Evolutionary conservation across 2,888 invertebrate genomes (phyloP).

Genomic region (Metacarcinus magister): DNA sequence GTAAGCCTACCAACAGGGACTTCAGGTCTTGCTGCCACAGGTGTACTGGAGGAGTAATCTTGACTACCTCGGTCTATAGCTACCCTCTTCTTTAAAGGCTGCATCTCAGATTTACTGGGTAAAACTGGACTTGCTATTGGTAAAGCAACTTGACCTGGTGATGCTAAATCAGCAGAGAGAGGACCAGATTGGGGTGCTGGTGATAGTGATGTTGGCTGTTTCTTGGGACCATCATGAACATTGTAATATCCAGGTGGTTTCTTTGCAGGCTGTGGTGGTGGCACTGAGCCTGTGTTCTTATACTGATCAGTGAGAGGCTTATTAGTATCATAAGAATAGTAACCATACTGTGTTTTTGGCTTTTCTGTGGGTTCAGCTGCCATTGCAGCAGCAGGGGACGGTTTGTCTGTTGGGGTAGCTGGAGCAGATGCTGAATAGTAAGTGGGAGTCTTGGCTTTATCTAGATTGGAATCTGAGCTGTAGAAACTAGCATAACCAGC

Average conservation of each 20-base stretch:
- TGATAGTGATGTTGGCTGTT: slow-evolving; percentile 72
- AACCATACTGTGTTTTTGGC: slow-evolving; percentile 80
- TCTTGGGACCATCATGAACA: slow-evolving; percentile 73
- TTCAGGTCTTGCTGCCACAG: slow-evolving; percentile 51
- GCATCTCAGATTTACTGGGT: slow-evolving; percentile 74
- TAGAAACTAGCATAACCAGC: slow-evolving; percentile 81
- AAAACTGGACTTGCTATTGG: slow-evolving; percentile 73
- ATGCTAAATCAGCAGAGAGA: slow-evolving; percentile 67
- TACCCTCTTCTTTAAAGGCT: slow-evolving; percentile 77
- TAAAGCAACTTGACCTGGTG: slow-evolving; percentile 69
- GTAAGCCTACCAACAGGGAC: slow-evolving; percentile 62
- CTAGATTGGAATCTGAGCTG: slow-evolving; percentile 77
- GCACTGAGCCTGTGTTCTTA: slow-evolving; percentile 79
- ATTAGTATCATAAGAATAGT: slow-evolving; percentile 82
- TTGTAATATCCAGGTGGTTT: slow-evolving; percentile 74
- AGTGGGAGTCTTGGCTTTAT: slow-evolving; percentile 82
- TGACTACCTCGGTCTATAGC: slow-evolving; percentile 68
- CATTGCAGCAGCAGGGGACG: slow-evolving; percentile 75
- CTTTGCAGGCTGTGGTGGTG: slow-evolving; percentile 70
- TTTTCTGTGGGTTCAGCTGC: slow-evolving; percentile 73
- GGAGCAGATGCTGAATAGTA: slow-evolving; percentile 82
- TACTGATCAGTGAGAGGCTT: slow-evolving; percentile 82
- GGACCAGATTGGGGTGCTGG: slow-evolving; percentile 69
- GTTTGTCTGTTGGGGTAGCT: slow-evolving; percentile 81
- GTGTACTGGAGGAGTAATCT: slow-evolving; percentile 65